A percentile compares a stretch with the other conserved stretches of the same genome.
phyloP scores from a whole-genome alignment of 92 coral and sea anemone species.

The Virgularia gustaviana region DNA sequence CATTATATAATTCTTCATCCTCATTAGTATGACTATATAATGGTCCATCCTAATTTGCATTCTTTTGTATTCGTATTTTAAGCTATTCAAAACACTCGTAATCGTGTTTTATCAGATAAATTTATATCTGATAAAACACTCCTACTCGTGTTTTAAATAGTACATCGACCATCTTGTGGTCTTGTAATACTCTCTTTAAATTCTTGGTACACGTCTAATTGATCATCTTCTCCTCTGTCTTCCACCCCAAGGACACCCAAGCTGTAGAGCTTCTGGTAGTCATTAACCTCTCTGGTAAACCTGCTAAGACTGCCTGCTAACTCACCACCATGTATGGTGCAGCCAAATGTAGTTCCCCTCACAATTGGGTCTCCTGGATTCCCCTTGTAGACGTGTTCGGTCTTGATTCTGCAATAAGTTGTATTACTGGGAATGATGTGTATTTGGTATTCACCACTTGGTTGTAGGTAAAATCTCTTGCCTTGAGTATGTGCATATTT shows the following conservation, averaged over 20 bases:
- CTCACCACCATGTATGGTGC: conserved; percentile 52
- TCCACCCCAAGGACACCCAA: neutral
- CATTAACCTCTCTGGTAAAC: conserved; percentile 14
- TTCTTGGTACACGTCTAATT: conserved; percentile 24
- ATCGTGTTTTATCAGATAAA: too few relatives aligned
- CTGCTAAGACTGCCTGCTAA: neutral
- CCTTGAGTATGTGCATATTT: conserved; percentile 48
- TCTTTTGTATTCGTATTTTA: too few relatives aligned
- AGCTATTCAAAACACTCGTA: too few relatives aligned
- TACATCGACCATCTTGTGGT: conserved; percentile 44
- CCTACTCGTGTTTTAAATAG: too few relatives aligned
- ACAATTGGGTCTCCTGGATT: conserved; percentile 45
- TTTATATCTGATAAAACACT: too few relatives aligned
- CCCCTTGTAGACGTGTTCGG: conserved; percentile 42
- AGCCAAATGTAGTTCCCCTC: conserved; percentile 53
- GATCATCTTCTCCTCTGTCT: conserved; percentile 3
- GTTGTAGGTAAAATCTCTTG: conserved; percentile 44
- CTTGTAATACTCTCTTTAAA: conserved; percentile 42
- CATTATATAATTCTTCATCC: too few relatives aligned
- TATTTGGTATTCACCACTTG: conserved; percentile 28
- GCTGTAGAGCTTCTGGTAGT: neutral
- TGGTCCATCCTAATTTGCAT: too few relatives aligned
- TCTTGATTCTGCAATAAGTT: conserved; percentile 39
- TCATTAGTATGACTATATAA: too few relatives aligned
- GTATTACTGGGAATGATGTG: conserved; percentile 36